Conservation (phyloP, 1,140 invertebrate species). For the Drosophila lowei region DNA sequence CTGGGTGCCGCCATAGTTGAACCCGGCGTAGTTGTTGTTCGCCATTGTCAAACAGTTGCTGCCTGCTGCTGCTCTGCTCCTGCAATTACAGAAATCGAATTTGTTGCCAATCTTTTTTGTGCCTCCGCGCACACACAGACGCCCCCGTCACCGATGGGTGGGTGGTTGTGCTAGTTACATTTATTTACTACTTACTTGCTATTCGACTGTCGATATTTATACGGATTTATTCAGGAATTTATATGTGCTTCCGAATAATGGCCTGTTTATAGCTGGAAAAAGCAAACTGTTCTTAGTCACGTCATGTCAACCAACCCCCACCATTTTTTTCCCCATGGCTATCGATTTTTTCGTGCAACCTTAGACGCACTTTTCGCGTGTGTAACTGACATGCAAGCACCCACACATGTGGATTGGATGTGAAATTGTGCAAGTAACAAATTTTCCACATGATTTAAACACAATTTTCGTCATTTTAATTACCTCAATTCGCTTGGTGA, state of each 20-base stretch:
- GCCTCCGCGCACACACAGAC: background rate
- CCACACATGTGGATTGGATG: slow-evolving; percentile 6
- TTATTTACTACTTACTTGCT: slow-evolving; percentile 45
- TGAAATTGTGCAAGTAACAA: background rate
- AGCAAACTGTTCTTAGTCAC: slow-evolving; percentile 74
- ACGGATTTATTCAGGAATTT: slow-evolving; percentile 51
- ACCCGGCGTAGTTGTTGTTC: slow-evolving; percentile 96
- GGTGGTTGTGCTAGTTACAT: slow-evolving; percentile 60
- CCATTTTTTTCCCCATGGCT: slow-evolving; percentile 29
- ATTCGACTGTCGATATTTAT: slow-evolving; percentile 54
- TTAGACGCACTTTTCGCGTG: slow-evolving; percentile 62
- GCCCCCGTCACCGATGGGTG: background rate
- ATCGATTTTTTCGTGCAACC: slow-evolving; percentile 59
- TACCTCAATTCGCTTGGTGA: slow-evolving; percentile 45
- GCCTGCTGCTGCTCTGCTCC: slow-evolving; percentile 8
- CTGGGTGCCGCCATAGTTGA: slow-evolving; percentile 94
- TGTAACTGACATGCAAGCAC: slow-evolving; percentile 30
- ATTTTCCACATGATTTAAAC: slow-evolving; percentile 4
- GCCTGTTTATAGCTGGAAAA: slow-evolving; percentile 69
- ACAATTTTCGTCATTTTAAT: slow-evolving; percentile 43
- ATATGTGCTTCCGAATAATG: slow-evolving; percentile 72
- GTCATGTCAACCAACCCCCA: slow-evolving; percentile 53
- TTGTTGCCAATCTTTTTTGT: slow-evolving; percentile 57
- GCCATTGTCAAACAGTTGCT: slow-evolving; percentile 86
- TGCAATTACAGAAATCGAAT: slow-evolving; percentile 67